These are phyloP conservation scores for Callocephalon fimbriatum DNA, from an alignment of 2,113 vertebrate species.

Conservation along the genomic window DNA sequence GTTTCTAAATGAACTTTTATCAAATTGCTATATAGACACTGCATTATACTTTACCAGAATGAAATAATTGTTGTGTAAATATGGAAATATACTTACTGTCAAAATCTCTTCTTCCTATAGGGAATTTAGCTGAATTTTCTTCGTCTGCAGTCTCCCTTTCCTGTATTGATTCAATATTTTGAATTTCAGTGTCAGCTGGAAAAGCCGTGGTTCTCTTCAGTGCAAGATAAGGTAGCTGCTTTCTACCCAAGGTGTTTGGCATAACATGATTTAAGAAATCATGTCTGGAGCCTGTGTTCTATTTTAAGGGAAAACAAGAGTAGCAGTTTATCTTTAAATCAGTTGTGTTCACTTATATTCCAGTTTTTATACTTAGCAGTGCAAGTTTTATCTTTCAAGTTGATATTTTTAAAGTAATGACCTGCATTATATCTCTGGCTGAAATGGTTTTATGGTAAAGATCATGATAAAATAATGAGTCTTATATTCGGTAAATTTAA, in stretches of 20 bases:
- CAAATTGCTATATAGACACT: background rate
- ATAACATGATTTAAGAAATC: slow-evolving; percentile 65
- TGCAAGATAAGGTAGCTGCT: slow-evolving; percentile 71
- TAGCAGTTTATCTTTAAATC: background rate
- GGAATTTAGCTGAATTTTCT: slow-evolving; percentile 80
- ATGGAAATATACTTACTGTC: slow-evolving; percentile 81
- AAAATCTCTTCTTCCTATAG: slow-evolving; percentile 85
- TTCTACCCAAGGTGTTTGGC: slow-evolving; percentile 56
- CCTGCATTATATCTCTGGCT: background rate
- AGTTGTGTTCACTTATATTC: background rate
- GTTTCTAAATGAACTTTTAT: background rate
- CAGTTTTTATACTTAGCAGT: background rate
- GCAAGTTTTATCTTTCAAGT: background rate
- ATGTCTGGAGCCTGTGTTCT: slow-evolving; percentile 71
- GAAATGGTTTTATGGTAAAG: slow-evolving; percentile 6
- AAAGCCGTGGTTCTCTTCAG: slow-evolving; percentile 71
- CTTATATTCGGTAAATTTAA: background rate
- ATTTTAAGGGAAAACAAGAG: slow-evolving; percentile 25
- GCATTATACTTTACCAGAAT: background rate
- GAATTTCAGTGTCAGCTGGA: slow-evolving; percentile 72
- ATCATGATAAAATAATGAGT: background rate
- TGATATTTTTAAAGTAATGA: background rate
- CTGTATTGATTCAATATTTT: slow-evolving; percentile 74
- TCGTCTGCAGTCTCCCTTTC: slow-evolving; percentile 78
- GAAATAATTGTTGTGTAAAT: background rate